phyloP scores from a whole-genome alignment of 2,113 vertebrate species.

The Leiothrix lutea region DNA sequence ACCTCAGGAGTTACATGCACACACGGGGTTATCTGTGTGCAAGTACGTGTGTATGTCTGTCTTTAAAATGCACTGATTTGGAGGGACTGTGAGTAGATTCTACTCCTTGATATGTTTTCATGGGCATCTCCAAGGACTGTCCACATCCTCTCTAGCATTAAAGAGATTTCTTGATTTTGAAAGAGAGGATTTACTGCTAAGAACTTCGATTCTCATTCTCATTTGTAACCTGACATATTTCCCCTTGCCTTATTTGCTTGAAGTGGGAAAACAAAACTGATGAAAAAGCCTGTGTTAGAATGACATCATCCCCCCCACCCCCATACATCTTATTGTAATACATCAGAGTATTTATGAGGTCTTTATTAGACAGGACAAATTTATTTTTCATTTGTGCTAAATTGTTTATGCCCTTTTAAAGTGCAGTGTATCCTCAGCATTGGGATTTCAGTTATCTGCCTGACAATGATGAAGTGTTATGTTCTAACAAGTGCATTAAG shows the following conservation, averaged over 20 bases:
- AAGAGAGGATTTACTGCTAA: neutral
- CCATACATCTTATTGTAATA: constrained; percentile 20
- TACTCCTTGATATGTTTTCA: neutral
- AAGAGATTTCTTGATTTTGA: neutral
- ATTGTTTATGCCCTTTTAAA: constrained; percentile 47
- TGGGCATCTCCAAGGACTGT: neutral
- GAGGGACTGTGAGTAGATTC: neutral
- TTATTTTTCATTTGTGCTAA: constrained; percentile 61
- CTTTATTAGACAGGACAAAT: constrained; percentile 51
- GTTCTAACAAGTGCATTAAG: constrained; percentile 32
- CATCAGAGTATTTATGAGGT: constrained; percentile 34
- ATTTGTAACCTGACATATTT: neutral
- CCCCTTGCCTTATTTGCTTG: neutral
- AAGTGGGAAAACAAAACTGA: neutral
- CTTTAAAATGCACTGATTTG: constrained; percentile 34
- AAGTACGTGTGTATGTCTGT: neutral
- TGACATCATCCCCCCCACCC: neutral
- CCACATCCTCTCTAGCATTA: neutral
- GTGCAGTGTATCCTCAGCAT: constrained; percentile 2
- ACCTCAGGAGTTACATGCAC: neutral
- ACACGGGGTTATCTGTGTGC: neutral
- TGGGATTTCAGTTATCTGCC: constrained; percentile 28
- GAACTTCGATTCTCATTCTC: neutral
- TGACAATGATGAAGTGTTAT: constrained; percentile 38
- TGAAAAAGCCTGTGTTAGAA: neutral